These are phyloP conservation scores for Bombus picipes DNA, from an alignment of 1,140 invertebrate species.

Conservation along the genomic window DNA sequence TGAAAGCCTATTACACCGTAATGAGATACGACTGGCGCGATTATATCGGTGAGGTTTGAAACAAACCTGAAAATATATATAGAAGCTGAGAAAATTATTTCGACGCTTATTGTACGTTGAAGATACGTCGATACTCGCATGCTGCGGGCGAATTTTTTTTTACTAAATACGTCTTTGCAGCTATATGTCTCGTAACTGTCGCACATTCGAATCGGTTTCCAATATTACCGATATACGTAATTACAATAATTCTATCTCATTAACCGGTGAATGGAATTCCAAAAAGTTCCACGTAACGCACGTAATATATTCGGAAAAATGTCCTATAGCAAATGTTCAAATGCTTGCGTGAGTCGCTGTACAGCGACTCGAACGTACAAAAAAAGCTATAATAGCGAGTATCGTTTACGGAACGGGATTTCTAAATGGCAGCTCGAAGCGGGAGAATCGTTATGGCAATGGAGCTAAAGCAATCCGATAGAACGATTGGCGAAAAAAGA, in stretches of 20 bases:
- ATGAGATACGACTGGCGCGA: too few species aligned
- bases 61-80: neutral
- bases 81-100: too few species aligned
- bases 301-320: too few species aligned
- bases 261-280: neutral
- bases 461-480: neutral
- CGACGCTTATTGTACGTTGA: too few species aligned
- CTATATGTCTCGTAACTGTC: too few species aligned
- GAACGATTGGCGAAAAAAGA: neutral
- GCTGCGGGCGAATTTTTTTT: too few species aligned
- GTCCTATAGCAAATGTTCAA: neutral
- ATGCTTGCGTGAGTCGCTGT: neutral
- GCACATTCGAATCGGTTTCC: too few species aligned
- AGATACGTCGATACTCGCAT: too few species aligned
- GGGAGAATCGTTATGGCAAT: neutral
- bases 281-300: neutral
- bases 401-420: neutral
- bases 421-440: conserved; percentile 7
- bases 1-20: too few species aligned
- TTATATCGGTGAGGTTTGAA: neutral
- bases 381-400: neutral
- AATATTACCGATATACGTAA: too few species aligned
- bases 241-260: neutral
- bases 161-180: too few species aligned
- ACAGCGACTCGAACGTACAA: neutral